Evolutionary conservation across 2,797 vertebrate genomes (phyloP), one percentile per base, ranked within the genome.

Genomic region (Molossus molossus): DNA sequence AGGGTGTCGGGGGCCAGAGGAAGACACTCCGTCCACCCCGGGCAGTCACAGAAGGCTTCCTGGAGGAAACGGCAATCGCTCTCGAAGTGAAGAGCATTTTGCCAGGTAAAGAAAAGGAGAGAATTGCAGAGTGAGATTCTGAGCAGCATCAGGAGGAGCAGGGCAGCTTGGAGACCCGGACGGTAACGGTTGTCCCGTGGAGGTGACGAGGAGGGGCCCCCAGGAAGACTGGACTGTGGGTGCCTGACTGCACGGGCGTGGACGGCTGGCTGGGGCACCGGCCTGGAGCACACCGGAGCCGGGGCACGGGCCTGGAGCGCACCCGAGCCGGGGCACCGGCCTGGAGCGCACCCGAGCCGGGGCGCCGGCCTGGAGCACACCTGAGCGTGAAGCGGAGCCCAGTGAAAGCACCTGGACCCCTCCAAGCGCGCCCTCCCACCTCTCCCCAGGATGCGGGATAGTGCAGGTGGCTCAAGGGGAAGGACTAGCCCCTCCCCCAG

Each of bases 261-360:
- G 4, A 14, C 0, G 0, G 9, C 48, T 1, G n/a, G 12, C 14
- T 8, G n/a, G n/a, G n/a, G n/a, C n/a, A n/a, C n/a, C n/a, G n/a
- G n/a, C n/a, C n/a, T n/a, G n/a, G n/a, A n/a, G n/a, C n/a, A n/a
- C n/a, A n/a, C n/a, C n/a, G n/a, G n/a, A n/a, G n/a, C 33, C 33
- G 55, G 45, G 20, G 75, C 57, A 15, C 17, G 9, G 73, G 20
- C 1, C 2, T 3, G 1, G 23, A 17, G 18, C 1, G 0, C 33
- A 33, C 33, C 33, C 33, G 33, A 33, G 33, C 33, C 33, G 33
- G 33, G 33, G 33, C 33, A 3, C 33, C 33, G 33, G 33, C 3
- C 33, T 33, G 33, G 33, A 33, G 33, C 33, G 33, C 33, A 33
- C 33, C 33, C 33, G 3, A 33, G 33, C 33, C 33, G 55, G 45